These are phyloP conservation scores for Menura novaehollandiae DNA, from an alignment of 2,113 vertebrate genomes.

Conservation along the genomic window DNA sequence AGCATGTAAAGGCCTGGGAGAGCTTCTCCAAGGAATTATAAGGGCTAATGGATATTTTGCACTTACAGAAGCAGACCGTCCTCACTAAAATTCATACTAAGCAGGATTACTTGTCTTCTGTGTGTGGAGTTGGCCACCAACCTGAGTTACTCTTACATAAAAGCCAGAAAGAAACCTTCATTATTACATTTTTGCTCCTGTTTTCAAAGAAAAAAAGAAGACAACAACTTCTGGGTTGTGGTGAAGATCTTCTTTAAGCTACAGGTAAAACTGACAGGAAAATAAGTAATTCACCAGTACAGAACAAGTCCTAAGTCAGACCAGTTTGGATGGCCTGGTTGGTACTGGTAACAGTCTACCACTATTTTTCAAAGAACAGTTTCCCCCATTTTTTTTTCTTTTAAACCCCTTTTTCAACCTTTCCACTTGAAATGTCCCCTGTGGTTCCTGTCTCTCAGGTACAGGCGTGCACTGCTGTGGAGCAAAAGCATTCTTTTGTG, in stretches of 20 bases:
- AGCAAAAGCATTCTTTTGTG: not conserved
- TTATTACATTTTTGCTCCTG: not conserved
- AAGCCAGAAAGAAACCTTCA: not conserved
- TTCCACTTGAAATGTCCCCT: not conserved
- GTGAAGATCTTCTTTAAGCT: not conserved
- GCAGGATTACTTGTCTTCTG: not conserved
- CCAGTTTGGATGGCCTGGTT: not conserved
- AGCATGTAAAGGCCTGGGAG: not conserved
- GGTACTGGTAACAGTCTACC: not conserved
- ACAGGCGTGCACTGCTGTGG: not conserved
- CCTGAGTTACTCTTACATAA: not conserved
- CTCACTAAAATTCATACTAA: not conserved
- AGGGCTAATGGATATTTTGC: not conserved
- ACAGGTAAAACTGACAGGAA: not conserved
- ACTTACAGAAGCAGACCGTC: not conserved
- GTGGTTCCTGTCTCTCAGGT: not conserved
- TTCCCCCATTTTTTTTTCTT: not conserved
- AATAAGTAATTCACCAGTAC: not conserved
- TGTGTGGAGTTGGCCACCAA: not conserved
- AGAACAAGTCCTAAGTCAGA: not conserved
- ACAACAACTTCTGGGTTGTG: not conserved
- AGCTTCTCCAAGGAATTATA: not conserved
- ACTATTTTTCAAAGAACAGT: not conserved
- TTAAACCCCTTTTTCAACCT: not conserved
- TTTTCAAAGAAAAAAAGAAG: not conserved